Evolutionary conservation across 1,140 invertebrate species (phyloP).

Genomic region (Lithobius niger): DNA sequence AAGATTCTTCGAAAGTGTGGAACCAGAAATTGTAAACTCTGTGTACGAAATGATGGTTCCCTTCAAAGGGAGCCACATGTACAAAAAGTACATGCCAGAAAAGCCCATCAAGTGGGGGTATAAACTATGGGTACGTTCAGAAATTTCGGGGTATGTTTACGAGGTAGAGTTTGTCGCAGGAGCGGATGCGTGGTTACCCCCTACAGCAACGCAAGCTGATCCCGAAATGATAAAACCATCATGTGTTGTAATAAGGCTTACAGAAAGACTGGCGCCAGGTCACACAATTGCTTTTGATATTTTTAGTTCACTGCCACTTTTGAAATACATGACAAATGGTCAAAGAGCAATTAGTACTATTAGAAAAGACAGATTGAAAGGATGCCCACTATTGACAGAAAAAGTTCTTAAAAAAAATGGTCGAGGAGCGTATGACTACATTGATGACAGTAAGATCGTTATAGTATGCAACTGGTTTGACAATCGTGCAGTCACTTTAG

Average conservation of each 20-base stretch:
- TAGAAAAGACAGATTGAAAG: neutral
- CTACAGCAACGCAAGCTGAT: neutral
- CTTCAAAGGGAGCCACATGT: neutral
- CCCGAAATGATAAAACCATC: neutral
- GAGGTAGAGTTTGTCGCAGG: slow-evolving; percentile 4
- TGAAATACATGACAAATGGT: neutral
- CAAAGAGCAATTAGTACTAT: neutral
- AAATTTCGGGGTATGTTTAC: slow-evolving; percentile 1
- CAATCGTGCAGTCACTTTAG: neutral
- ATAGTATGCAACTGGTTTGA: slow-evolving; percentile 4
- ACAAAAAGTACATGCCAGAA: slow-evolving; percentile 3
- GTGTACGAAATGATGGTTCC: slow-evolving; percentile 3
- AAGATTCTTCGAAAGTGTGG: neutral
- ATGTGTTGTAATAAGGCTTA: neutral
- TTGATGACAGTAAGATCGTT: neutral
- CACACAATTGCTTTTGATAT: slow-evolving; percentile 2
- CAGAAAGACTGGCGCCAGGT: neutral
- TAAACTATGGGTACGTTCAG: slow-evolving; percentile 1
- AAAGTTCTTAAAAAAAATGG: slow-evolving; percentile 1
- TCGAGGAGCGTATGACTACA: slow-evolving; percentile 2
- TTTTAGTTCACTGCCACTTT: slow-evolving; percentile 1
- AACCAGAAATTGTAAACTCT: slow-evolving; percentile 4
- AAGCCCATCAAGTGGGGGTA: slow-evolving; percentile 7
- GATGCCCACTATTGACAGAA: neutral
- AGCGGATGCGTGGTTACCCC: neutral